A percentile compares a stretch with the other conserved stretches of the same genome.
phyloP scores from a whole-genome alignment of 2,888 invertebrate genomes.

The Phrixothrix hirtus region DNA sequence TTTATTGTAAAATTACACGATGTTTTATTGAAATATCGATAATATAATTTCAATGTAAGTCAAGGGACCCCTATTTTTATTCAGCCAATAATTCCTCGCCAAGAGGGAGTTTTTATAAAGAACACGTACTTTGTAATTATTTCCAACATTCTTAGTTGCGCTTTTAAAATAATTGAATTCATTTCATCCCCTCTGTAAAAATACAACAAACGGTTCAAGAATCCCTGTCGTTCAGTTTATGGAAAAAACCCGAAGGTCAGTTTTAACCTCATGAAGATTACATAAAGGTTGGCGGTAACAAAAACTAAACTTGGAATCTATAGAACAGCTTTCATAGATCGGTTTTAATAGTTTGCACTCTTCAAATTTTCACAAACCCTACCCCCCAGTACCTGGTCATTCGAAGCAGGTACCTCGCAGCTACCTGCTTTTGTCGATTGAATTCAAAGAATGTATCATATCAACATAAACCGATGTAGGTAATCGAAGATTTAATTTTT shows the following conservation, averaged over 20 bases:
- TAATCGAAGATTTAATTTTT: too few species aligned
- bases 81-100: too few species aligned
- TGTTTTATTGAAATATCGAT: too few species aligned
- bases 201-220: too few species aligned
- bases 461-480: too few species aligned
- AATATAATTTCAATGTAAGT: too few species aligned
- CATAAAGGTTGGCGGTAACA: not conserved
- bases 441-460: not conserved
- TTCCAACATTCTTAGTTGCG: not conserved
- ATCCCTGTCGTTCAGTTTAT: too few species aligned
- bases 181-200: too few species aligned
- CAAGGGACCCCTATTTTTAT: too few species aligned
- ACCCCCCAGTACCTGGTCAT: slow-evolving; percentile 7
- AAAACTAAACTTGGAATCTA: not conserved
- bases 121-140: too few species aligned
- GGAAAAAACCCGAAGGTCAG: slow-evolving; percentile 1
- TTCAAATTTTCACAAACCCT: slow-evolving; percentile 1
- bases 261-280: slow-evolving; percentile 4
- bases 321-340: slow-evolving; percentile 2
- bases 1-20: slow-evolving; percentile 3
- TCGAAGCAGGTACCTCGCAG: slow-evolving; percentile 16
- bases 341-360: slow-evolving; percentile 16
- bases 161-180: not conserved
- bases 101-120: too few species aligned
- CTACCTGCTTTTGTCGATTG: slow-evolving; percentile 11